A percentile compares a stretch with the other conserved stretches of the same genome.
Conservation (phyloP, 2,797 vertebrate genomes). For the Halcyon badia region DNA sequence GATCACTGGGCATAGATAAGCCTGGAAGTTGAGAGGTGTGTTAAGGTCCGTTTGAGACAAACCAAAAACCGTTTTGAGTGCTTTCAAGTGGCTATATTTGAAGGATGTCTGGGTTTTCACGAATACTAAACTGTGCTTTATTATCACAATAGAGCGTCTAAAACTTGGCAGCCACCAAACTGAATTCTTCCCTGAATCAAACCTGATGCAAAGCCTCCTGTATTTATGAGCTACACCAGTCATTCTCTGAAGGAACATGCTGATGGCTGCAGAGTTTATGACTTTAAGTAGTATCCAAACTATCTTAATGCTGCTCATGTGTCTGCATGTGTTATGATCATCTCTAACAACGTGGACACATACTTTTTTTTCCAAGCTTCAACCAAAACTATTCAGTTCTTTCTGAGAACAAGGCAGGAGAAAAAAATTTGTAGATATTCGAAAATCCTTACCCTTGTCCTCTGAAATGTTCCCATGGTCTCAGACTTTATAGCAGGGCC, state of each 20-base stretch:
- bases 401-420: not conserved
- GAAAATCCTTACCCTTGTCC: not conserved
- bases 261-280: not conserved
- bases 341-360: not conserved
- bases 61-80: not conserved
- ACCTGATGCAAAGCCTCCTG: not conserved
- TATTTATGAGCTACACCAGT: not conserved
- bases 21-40: not conserved
- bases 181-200: not conserved
- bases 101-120: not conserved
- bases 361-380: not conserved
- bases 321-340: not conserved
- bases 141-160: not conserved
- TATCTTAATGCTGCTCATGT: not conserved
- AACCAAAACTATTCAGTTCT: not conserved
- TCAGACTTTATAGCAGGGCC: not conserved
- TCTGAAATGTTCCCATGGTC: not conserved
- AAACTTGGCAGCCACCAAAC: not conserved
- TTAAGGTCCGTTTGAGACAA: not conserved
- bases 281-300: not conserved
- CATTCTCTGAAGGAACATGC: not conserved
- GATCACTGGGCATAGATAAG: not conserved
- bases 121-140: not conserved
- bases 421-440: not conserved
- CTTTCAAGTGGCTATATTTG: not conserved